A percentile compares a stretch with the other conserved stretches of the same genome.
These are phyloP conservation scores for Drosophila tanythrix DNA, from an alignment of 2,888 invertebrate genomes.

Conservation along the genomic window DNA sequence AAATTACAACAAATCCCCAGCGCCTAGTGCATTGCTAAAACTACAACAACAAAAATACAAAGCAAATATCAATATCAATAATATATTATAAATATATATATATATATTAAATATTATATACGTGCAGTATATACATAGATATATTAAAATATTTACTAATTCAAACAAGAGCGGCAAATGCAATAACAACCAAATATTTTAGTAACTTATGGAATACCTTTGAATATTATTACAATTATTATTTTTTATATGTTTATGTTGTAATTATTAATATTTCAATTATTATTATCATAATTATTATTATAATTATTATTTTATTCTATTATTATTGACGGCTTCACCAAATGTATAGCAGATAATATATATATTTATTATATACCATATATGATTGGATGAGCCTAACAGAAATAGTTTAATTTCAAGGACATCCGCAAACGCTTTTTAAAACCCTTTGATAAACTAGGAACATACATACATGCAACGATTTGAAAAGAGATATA, in stretches of 20 bases:
- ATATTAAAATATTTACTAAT: conserved; percentile 12
- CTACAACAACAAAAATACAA: conserved; percentile 12
- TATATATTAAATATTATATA: conserved; percentile 43
- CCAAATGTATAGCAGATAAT: background rate
- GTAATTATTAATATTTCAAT: background rate
- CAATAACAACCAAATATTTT: conserved; percentile 24
- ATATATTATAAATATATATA: conserved; percentile 51
- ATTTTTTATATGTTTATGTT: background rate
- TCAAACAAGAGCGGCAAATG: conserved; percentile 12
- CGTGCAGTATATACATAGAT: conserved; percentile 29
- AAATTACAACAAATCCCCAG: conserved; percentile 48
- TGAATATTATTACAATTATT: conserved; percentile 12
- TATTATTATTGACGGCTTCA: conserved; percentile 23
- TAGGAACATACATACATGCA: conserved; percentile 24
- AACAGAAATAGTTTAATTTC: conserved; percentile 16
- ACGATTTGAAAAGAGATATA: conserved; percentile 27
- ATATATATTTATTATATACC: conserved; percentile 16
- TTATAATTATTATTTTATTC: conserved; percentile 4
- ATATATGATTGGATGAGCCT: conserved; percentile 7
- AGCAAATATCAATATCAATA: conserved; percentile 69
- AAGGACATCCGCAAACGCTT: conserved; percentile 11
- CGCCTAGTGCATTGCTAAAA: conserved; percentile 53
- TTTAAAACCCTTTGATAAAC: conserved; percentile 14
- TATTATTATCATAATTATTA: conserved; percentile 2
- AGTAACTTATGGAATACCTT: conserved; percentile 28